Evolutionary conservation across 2,797 vertebrate genomes (phyloP), one percentile per base, ranked within the genome.

Genomic region (Gymnoscopelus braueri): DNA sequence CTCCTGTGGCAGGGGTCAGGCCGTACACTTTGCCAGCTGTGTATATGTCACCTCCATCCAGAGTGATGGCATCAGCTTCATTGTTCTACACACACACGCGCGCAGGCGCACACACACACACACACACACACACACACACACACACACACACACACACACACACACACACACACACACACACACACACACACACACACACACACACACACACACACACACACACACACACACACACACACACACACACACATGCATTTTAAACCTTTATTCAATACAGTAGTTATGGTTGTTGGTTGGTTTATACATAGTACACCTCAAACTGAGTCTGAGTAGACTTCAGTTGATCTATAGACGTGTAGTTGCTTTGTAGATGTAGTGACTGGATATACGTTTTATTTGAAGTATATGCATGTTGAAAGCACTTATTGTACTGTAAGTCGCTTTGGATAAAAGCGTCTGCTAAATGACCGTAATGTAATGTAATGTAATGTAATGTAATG

Each of bases 1-100:
- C 98, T 26, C 93, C 97, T 0, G 93, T 93, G 0, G 97, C 96
- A 1, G 97, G 98, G 15, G 97, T 90, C 65, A 99, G 86, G 60
- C 95, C 95, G 0, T 95, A 95, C 0, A 58, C 89, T 90, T 96
- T 97, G 61, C 97, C 98, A 4, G 98, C 97, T 0, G 65, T 93
- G 80, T 96, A 98, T 90, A 98, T 92, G 85, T 97, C 93, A 53
- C 95, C 94, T 19, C 96, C 96, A 52, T 93, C 93, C 77, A 99
- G 81, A 63, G 94, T 96, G 72, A 99, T 87, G 13, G 85, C 95
- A 26, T 99, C 95, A 0, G 92, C 92, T 39, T 96, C 89, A 0
- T 94, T 95, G 72, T 94, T 90, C 98, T 99, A 82, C 56, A 86
- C 23, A 61, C 49, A 67, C 7, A 60, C 0, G 1, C 19, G 63